phyloP scores from a whole-genome alignment of 2,888 invertebrate genomes.

The Scaptomyza reducta region DNA sequence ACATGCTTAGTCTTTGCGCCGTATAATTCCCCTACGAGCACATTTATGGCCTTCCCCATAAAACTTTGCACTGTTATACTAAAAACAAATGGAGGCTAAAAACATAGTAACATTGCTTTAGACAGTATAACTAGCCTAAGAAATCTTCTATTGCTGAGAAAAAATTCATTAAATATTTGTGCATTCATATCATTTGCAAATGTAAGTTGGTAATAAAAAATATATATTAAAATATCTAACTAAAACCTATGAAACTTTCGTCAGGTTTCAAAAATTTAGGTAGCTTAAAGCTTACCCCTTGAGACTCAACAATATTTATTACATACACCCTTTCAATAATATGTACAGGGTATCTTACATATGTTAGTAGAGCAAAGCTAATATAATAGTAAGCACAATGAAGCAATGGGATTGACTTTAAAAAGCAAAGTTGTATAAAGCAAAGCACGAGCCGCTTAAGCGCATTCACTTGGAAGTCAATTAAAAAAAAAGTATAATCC shows the following conservation, averaged over 20 bases:
- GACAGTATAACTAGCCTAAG: slow-evolving; percentile 7
- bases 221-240: too few species aligned
- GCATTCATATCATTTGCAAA: slow-evolving; percentile 6
- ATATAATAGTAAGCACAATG: neutral
- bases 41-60: slow-evolving; percentile 42
- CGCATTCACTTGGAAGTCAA: slow-evolving; percentile 60
- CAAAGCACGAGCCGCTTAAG: slow-evolving; percentile 34
- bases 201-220: slow-evolving; percentile 8
- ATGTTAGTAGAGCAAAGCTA: neutral
- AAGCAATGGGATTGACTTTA: slow-evolving; percentile 15
- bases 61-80: slow-evolving; percentile 19
- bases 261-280: too few species aligned
- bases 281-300: too few species aligned
- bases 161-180: neutral
- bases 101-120: slow-evolving; percentile 7
- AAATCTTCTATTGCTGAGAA: neutral
- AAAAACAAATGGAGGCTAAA: slow-evolving; percentile 24
- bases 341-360: slow-evolving; percentile 1
- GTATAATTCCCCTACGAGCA: slow-evolving; percentile 29
- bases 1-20: slow-evolving; percentile 10
- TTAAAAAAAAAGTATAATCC: slow-evolving; percentile 42
- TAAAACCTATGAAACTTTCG: too few species aligned
- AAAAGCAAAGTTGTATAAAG: slow-evolving; percentile 7
- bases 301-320: too few species aligned
- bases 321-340: too few species aligned